Evolutionary conservation across 2,888 invertebrate genomes (phyloP).

Genomic region (Oeneis ivallda): DNA sequence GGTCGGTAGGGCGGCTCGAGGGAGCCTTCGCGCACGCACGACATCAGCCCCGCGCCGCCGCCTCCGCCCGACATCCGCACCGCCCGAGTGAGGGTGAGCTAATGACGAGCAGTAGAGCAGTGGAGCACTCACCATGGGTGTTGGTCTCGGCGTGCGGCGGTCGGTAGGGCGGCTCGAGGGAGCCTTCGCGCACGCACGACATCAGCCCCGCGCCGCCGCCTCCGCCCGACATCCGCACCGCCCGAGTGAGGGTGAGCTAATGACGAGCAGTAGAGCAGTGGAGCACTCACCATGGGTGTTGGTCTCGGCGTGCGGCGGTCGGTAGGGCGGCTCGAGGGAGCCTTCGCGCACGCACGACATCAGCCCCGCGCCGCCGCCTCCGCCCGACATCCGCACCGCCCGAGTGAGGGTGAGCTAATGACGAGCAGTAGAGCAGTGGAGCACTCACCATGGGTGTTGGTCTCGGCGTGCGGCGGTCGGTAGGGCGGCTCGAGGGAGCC

Average conservation of each 20-base stretch:
- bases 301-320: slow-evolving; percentile 79
- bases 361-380: slow-evolving; percentile 82
- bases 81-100: no score
- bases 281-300: slow-evolving; percentile 37
- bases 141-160: slow-evolving; percentile 77
- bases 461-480: slow-evolving; percentile 81
- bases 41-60: slow-evolving; percentile 85
- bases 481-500: slow-evolving; percentile 84
- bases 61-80: slow-evolving; percentile 77
- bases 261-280: neutral
- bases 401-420: no score
- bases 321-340: slow-evolving; percentile 84
- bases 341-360: slow-evolving; percentile 86
- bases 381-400: slow-evolving; percentile 65
- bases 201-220: slow-evolving; percentile 84
- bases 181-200: slow-evolving; percentile 84
- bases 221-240: slow-evolving; percentile 72
- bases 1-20: slow-evolving; percentile 84
- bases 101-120: neutral
- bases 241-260: no score
- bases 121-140: slow-evolving; percentile 37
- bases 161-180: slow-evolving; percentile 84
- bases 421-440: neutral
- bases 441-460: slow-evolving; percentile 38
- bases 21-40: slow-evolving; percentile 83